A percentile compares a stretch with the other conserved stretches of the same genome.
Evolutionary conservation across 2,113 vertebrate genomes (phyloP).

Genomic region (Diglossa brunneiventris): DNA sequence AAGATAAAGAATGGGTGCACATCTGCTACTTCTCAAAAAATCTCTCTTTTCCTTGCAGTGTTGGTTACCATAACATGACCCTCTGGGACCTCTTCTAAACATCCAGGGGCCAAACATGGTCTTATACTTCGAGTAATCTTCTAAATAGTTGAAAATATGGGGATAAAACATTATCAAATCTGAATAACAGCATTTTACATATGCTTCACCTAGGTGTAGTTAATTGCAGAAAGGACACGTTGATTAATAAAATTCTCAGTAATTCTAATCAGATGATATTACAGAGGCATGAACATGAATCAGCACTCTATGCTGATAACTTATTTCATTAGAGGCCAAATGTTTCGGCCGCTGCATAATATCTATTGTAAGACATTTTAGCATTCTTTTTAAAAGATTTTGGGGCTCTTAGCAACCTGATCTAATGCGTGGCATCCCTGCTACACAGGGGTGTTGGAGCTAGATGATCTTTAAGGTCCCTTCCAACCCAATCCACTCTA

Average conservation of each 20-base stretch:
- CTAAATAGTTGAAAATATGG: neutral
- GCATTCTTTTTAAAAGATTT: neutral
- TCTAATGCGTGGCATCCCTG: neutral
- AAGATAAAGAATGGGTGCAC: neutral
- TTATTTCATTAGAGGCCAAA: constrained; percentile 44
- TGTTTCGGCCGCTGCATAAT: constrained; percentile 37
- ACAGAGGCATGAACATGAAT: constrained; percentile 39
- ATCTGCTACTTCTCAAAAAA: neutral
- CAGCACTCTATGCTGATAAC: constrained; percentile 36
- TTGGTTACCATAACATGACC: neutral
- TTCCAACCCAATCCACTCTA: neutral
- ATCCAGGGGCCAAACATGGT: neutral
- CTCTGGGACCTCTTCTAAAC: neutral
- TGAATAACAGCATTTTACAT: neutral
- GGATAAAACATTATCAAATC: neutral
- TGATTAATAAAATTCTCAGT: neutral
- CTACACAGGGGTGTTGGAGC: neutral
- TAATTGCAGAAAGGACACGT: neutral
- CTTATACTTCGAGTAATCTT: neutral
- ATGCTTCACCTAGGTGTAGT: neutral
- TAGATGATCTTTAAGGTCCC: neutral
- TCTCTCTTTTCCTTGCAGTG: neutral
- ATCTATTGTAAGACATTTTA: constrained; percentile 31
- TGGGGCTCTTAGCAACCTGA: neutral
- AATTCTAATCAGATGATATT: constrained; percentile 48